phyloP scores from a whole-genome alignment of 1,140 invertebrate genomes.

The Arctopsyche grandis region DNA sequence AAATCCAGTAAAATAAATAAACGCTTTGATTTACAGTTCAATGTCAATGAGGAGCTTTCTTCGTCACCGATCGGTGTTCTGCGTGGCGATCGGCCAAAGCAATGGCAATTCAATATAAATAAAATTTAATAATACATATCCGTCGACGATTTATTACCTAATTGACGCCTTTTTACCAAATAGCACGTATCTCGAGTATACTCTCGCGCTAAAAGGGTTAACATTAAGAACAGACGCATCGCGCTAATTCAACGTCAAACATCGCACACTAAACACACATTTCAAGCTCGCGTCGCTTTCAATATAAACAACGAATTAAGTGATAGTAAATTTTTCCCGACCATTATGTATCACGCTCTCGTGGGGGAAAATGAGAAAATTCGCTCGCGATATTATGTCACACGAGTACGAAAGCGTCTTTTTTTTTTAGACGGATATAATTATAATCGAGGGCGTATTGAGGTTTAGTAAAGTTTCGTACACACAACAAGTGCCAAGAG shows the following conservation, averaged over 20 bases:
- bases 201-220: no score
- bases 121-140: slow-evolving; percentile 19
- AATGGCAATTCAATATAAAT: slow-evolving; percentile 24
- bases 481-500: no score
- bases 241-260: not conserved
- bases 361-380: not conserved
- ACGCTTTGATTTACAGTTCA: slow-evolving; percentile 25
- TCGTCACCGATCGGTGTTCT: slow-evolving; percentile 16
- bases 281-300: not conserved
- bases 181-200: no score
- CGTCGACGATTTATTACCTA: not conserved
- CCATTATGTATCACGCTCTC: not conserved
- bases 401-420: no score
- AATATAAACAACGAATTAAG: slow-evolving; percentile 2
- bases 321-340: not conserved
- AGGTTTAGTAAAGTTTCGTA: no score
- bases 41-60: slow-evolving; percentile 28
- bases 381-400: no score
- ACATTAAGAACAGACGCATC: not conserved
- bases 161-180: not conserved
- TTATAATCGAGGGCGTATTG: no score
- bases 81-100: slow-evolving; percentile 14
- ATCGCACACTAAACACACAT: not conserved
- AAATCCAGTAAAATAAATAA: not conserved
- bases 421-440: no score